phyloP scores from a whole-genome alignment of 2,888 invertebrate species.

The Xiphydria camelus region DNA sequence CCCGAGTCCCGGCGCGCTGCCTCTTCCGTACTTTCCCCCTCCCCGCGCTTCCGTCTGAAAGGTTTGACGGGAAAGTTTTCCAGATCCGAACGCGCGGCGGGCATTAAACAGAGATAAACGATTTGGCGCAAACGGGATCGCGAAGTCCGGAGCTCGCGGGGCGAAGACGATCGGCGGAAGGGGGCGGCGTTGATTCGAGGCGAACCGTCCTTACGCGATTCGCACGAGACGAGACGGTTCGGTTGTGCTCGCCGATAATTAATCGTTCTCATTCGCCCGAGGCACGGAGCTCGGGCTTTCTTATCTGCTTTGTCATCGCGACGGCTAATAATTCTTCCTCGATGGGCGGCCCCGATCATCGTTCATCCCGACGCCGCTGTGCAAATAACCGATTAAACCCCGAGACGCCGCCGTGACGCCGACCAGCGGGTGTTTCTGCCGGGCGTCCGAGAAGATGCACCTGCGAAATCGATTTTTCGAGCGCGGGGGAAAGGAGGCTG shows the following conservation, averaged over 20 bases:
- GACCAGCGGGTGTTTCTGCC: conserved; percentile 15
- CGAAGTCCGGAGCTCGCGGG: conserved; percentile 1
- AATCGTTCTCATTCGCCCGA: conserved; percentile 38
- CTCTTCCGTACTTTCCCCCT: conserved; percentile 22
- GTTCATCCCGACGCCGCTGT: conserved; percentile 33
- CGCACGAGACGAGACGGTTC: conserved; percentile 12
- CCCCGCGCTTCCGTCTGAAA: conserved; percentile 38
- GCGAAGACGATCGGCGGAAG: conserved; percentile 4
- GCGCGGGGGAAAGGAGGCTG: no score
- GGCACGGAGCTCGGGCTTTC: conserved; percentile 16
- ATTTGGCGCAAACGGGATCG: conserved; percentile 38
- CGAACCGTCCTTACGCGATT: not conserved
- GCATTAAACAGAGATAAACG: conserved; percentile 55
- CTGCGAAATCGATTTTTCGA: no score
- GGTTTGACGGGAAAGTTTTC: conserved; percentile 46
- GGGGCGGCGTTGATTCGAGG: not conserved
- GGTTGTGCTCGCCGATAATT: conserved; percentile 45
- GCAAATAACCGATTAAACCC: conserved; percentile 40
- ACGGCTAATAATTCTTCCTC: conserved; percentile 40
- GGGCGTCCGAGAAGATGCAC: no score
- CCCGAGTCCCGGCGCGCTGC: conserved; percentile 31
- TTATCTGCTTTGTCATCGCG: conserved; percentile 50
- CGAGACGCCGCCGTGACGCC: not conserved
- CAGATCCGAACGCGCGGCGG: conserved; percentile 35
- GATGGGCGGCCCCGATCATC: conserved; percentile 30